phyloP scores from a whole-genome alignment of 2,888 invertebrate genomes.

The Lutraria lutraria region DNA sequence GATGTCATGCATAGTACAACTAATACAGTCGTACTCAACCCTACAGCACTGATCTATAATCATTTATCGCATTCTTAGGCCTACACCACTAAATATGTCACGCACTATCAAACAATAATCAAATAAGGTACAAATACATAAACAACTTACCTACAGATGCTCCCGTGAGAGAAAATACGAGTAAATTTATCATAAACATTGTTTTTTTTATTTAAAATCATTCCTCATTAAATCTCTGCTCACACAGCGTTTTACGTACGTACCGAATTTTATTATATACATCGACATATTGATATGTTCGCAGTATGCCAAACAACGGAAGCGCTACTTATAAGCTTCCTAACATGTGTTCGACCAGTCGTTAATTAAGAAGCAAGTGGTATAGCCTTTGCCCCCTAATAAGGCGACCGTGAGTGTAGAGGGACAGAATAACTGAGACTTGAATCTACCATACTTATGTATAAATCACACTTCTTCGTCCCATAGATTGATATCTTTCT shows the following conservation, averaged over 20 bases:
- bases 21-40: too few species aligned
- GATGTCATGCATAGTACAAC: too few species aligned
- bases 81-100: too few species aligned
- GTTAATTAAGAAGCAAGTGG: slow-evolving; percentile 17
- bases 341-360: not conserved
- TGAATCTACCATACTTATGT: not conserved
- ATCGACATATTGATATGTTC: slow-evolving; percentile 17
- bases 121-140: not conserved
- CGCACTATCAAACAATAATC: too few species aligned
- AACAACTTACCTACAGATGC: not conserved
- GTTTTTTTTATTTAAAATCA: not conserved
- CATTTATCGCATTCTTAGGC: too few species aligned
- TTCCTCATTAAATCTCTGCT: not conserved
- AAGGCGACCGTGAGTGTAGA: not conserved
- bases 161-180: not conserved
- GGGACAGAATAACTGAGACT: not conserved
- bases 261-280: not conserved
- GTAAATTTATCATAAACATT: not conserved
- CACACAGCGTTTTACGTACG: not conserved
- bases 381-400: slow-evolving; percentile 20
- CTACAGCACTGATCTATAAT: too few species aligned
- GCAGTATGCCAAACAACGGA: slow-evolving; percentile 34
- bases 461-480: too few species aligned
- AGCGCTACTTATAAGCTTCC: slow-evolving; percentile 24
- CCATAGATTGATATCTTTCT: too few species aligned